Evolutionary conservation across 2,888 invertebrate genomes (phyloP).

Genomic region (Oscheius sp.): DNA sequence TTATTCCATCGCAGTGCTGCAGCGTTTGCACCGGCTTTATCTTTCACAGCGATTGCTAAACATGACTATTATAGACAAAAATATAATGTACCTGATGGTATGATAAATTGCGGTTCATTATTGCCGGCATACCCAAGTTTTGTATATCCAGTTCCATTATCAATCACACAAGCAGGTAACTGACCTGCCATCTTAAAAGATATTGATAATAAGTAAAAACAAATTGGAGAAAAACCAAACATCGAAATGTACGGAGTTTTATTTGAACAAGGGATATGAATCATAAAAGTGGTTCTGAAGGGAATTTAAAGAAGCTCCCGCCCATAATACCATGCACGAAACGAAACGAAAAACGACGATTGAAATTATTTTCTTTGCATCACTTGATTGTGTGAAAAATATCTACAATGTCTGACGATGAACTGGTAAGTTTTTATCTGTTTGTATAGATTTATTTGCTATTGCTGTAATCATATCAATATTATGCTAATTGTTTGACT

Average conservation of each 20-base stretch:
- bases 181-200: constrained; percentile 43
- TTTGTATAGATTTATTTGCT: neutral
- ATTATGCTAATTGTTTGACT: no score
- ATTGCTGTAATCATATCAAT: no score
- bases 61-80: neutral
- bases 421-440: constrained; percentile 36
- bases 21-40: constrained; percentile 85
- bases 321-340: neutral
- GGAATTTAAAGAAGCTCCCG: no score
- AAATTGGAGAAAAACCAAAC: neutral
- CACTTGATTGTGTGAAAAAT: neutral
- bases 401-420: constrained; percentile 50
- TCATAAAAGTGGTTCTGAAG: no score
- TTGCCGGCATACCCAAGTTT: constrained; percentile 98
- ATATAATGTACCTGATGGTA: constrained; percentile 79
- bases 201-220: neutral
- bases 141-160: constrained; percentile 97
- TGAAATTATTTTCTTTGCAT: neutral
- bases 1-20: constrained; percentile 84
- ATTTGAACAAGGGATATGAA: constrained; percentile 9
- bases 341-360: no score
- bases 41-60: constrained; percentile 92
- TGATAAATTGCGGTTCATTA: constrained; percentile 98
- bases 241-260: neutral
- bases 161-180: constrained; percentile 96